These are phyloP conservation scores for Clarias platycephalus DNA, from an alignment of 2,797 vertebrate genomes.

Conservation along the genomic window DNA sequence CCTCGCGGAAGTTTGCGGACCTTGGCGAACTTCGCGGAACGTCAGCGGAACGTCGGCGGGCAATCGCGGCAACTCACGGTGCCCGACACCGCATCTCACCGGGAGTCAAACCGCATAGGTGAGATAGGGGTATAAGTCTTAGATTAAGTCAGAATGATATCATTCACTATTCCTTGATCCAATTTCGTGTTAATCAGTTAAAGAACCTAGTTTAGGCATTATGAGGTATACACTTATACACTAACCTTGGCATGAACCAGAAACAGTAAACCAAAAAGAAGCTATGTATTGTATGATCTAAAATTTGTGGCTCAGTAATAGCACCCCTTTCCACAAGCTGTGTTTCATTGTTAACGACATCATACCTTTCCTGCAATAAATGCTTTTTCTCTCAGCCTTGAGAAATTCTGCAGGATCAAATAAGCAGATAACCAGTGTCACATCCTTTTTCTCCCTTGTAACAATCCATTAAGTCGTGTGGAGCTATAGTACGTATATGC, in stretches of 20 bases:
- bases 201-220: neutral
- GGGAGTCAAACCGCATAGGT: too few relatives aligned
- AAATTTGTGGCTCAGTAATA: slow-evolving; percentile 4
- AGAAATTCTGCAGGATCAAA: neutral
- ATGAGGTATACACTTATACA: neutral
- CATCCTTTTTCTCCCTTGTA: slow-evolving; percentile 2
- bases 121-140: too few relatives aligned
- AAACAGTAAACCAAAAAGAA: too few relatives aligned
- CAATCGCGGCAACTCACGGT: too few relatives aligned
- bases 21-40: too few relatives aligned
- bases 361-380: neutral
- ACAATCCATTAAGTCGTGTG: slow-evolving; percentile 9
- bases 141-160: neutral
- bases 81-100: too few relatives aligned
- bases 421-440: neutral
- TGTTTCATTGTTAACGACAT: slow-evolving; percentile 7
- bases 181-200: neutral
- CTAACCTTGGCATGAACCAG: too few relatives aligned
- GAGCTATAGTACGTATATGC: neutral
- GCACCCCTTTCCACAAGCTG: neutral
- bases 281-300: neutral
- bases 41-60: too few relatives aligned
- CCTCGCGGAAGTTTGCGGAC: too few relatives aligned
- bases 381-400: neutral
- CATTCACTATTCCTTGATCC: neutral